Percentiles rank a stretch among this genome's conserved stretches.
Evolutionary conservation across 2,113 vertebrate species (phyloP).

Genomic region (Hydrolagus affinis): DNA sequence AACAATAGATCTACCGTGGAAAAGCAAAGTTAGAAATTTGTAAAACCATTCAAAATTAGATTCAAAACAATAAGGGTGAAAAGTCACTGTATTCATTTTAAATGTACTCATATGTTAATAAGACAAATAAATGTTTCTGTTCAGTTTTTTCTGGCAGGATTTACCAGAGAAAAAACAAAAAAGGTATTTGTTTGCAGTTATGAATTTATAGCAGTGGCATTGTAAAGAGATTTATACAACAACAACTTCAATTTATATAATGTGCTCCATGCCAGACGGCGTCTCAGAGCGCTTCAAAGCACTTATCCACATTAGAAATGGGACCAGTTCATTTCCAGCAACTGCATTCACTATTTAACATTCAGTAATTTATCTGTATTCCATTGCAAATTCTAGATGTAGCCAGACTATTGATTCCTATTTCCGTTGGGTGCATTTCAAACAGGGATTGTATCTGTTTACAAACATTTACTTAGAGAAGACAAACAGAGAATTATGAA

Average conservation of each 20-base stretch:
- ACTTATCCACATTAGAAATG: background rate
- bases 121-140: background rate
- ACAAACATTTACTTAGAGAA: conserved; percentile 28
- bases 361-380: conserved; percentile 11
- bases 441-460: conserved; percentile 21
- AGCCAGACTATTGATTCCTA: conserved; percentile 24
- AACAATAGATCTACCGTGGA: background rate
- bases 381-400: background rate
- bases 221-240: background rate
- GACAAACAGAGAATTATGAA: conserved; percentile 23
- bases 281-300: no score
- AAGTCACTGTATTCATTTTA: no score
- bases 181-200: background rate
- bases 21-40: background rate
- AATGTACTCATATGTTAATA: background rate
- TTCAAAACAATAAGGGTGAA: background rate
- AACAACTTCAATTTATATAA: no score
- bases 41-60: background rate
- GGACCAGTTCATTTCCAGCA: background rate
- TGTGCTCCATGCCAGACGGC: no score
- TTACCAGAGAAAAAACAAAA: background rate
- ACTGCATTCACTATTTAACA: conserved; percentile 19
- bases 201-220: conserved; percentile 4
- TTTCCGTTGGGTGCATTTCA: background rate
- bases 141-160: background rate